phyloP scores from a whole-genome alignment of 2,113 vertebrate genomes.

The Petrocephalus microphthalmus region DNA sequence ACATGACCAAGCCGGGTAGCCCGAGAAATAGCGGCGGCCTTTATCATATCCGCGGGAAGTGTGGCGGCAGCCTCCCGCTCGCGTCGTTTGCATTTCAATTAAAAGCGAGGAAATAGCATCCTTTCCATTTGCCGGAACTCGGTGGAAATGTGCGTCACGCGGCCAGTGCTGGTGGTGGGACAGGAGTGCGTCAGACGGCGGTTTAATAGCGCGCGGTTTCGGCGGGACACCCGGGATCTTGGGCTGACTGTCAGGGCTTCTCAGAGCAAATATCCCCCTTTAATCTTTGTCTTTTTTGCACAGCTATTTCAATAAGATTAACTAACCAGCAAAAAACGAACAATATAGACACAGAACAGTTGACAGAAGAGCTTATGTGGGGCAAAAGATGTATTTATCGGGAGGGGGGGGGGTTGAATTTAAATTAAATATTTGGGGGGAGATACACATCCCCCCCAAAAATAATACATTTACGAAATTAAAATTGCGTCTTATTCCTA shows the following conservation, averaged over 20 bases:
- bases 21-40: constrained; percentile 54
- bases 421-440: neutral
- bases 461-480: neutral
- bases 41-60: constrained; percentile 56
- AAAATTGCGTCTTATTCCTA: neutral
- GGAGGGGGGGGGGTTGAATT: neutral
- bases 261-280: neutral
- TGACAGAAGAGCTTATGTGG: neutral
- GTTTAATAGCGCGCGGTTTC: neutral
- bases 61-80: constrained; percentile 40
- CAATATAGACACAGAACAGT: neutral
- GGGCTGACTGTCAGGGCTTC: neutral
- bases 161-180: neutral
- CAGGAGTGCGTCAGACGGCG: neutral
- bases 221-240: neutral
- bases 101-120: constrained; percentile 53
- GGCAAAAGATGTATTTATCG: neutral
- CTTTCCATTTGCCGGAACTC: constrained; percentile 51
- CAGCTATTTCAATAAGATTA: neutral
- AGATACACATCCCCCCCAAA: neutral
- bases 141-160: neutral
- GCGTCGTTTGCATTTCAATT: constrained; percentile 52
- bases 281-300: neutral
- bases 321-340: neutral
- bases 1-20: constrained; percentile 63